Evolutionary conservation across 2,113 vertebrate species (phyloP).

Genomic region (Chaetura pelagica): DNA sequence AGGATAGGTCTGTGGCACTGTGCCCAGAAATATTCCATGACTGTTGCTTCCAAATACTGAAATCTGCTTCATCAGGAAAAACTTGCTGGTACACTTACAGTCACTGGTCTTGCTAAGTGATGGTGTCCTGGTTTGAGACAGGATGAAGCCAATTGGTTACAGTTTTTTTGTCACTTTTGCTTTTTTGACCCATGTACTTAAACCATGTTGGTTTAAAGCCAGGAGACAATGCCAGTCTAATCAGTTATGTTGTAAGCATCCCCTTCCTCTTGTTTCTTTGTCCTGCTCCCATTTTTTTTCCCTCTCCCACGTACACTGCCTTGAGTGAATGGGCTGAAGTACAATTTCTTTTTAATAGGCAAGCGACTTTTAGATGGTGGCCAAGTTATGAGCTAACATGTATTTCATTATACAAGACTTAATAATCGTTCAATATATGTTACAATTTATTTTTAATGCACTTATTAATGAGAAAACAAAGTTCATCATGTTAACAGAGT

Average conservation of each 20-base stretch:
- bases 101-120: background rate
- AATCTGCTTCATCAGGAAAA: background rate
- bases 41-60: background rate
- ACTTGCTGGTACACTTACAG: background rate
- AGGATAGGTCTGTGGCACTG: background rate
- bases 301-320: background rate
- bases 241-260: background rate
- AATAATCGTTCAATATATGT: background rate
- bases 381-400: background rate
- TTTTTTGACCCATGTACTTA: background rate
- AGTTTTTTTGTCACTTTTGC: background rate
- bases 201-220: background rate
- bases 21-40: background rate
- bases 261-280: background rate
- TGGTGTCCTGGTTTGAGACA: too few relatives aligned
- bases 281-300: background rate
- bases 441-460: background rate
- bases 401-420: background rate
- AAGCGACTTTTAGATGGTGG: background rate
- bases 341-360: background rate
- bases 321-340: background rate
- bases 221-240: background rate
- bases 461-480: constrained; percentile 11
- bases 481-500: background rate
- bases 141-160: background rate